Evolutionary conservation across 2,888 invertebrate species (phyloP).

Genomic region (Idaea dimidiata): DNA sequence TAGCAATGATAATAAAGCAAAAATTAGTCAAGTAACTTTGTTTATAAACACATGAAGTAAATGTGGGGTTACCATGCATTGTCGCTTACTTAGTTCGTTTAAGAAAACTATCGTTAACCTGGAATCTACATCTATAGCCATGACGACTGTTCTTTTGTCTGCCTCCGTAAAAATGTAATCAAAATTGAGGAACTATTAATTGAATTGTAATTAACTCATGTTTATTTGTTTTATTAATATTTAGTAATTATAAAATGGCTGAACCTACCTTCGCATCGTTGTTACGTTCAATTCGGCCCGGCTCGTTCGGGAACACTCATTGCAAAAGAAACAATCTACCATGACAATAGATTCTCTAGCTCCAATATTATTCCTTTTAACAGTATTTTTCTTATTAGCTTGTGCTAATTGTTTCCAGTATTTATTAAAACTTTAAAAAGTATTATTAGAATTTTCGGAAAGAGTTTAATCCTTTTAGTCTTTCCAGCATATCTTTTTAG

Average conservation of each 20-base stretch:
- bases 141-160: conserved; percentile 76
- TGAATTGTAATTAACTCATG: conserved; percentile 19
- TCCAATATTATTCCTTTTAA: conserved; percentile 71
- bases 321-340: conserved; percentile 80
- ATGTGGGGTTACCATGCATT: conserved; percentile 70
- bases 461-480: too few species aligned
- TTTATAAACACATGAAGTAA: conserved; percentile 81
- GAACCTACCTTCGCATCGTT: conserved; percentile 77
- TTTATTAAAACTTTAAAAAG: background rate
- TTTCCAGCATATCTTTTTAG: too few species aligned
- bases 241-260: conserved; percentile 54
- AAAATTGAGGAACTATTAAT: conserved; percentile 64
- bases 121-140: conserved; percentile 74
- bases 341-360: conserved; percentile 76
- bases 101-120: conserved; percentile 48
- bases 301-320: conserved; percentile 71
- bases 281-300: conserved; percentile 70
- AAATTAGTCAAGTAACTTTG: conserved; percentile 78
- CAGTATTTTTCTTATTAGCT: background rate
- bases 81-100: conserved; percentile 58
- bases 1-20: conserved; percentile 60
- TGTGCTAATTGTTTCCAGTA: background rate
- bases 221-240: conserved; percentile 26
- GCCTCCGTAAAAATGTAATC: conserved; percentile 70
- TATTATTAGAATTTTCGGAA: background rate